phyloP scores from a whole-genome alignment of 2,888 invertebrate genomes.

The Callyntrura sp. region DNA sequence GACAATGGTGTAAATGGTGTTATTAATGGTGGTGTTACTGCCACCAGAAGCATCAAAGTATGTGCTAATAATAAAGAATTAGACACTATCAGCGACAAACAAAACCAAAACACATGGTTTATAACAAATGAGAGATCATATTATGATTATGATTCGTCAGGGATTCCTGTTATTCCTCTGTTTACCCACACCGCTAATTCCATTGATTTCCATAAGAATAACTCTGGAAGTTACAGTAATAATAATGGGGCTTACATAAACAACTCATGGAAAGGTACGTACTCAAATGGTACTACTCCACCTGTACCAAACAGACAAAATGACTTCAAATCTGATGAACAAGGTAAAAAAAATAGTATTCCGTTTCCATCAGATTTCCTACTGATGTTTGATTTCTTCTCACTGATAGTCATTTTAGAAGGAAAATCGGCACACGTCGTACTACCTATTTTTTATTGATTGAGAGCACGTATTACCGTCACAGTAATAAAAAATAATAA shows the following conservation, averaged over 20 bases:
- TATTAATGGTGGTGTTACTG: constrained; percentile 21
- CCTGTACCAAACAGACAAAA: not conserved
- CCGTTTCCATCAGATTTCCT: constrained; percentile 1
- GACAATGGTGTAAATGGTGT: constrained; percentile 41
- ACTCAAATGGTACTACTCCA: not conserved
- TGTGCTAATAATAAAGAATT: constrained; percentile 31
- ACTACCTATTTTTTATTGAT: not conserved
- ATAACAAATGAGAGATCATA: constrained; percentile 49
- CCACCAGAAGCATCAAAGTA: constrained; percentile 31
- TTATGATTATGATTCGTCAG: constrained; percentile 45
- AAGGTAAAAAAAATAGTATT: constrained; percentile 38
- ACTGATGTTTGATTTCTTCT: constrained; percentile 28
- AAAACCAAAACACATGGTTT: constrained; percentile 65
- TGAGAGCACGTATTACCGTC: no score
- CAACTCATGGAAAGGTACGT: constrained; percentile 11
- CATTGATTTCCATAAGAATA: constrained; percentile 56
- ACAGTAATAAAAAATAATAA: no score
- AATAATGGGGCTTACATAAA: not conserved
- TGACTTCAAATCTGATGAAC: constrained; percentile 32
- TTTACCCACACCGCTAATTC: constrained; percentile 59
- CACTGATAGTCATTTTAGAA: not conserved
- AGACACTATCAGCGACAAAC: constrained; percentile 50
- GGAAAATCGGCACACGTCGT: not conserved
- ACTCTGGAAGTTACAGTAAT: not conserved
- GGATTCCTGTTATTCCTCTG: constrained; percentile 69